Percentiles rank a stretch among this genome's conserved stretches.
Evolutionary conservation across 2,113 vertebrate genomes (phyloP).

Genomic region (Zosterops borbonicus): DNA sequence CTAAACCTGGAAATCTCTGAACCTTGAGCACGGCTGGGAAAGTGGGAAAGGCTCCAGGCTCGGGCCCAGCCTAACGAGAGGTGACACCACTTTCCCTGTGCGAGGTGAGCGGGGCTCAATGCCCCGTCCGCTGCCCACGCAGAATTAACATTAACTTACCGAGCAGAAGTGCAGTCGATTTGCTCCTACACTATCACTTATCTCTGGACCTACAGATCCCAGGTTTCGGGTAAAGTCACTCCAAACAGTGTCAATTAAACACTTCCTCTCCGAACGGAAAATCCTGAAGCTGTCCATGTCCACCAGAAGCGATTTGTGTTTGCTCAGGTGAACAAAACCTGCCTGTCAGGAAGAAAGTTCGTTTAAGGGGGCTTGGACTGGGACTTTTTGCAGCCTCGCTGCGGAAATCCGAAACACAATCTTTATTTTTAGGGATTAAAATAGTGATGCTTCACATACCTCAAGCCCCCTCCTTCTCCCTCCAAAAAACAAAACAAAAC

Average conservation of each 20-base stretch:
- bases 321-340: neutral
- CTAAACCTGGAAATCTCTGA: neutral
- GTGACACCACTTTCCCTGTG: neutral
- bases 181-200: neutral
- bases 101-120: neutral
- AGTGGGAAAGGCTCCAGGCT: neutral
- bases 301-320: neutral
- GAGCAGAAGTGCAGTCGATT: neutral
- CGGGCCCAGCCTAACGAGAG: neutral
- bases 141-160: neutral
- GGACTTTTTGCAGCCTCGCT: neutral
- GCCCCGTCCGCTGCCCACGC: neutral
- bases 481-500: neutral
- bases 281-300: neutral
- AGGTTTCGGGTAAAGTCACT: neutral
- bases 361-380: neutral
- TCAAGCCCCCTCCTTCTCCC: neutral
- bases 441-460: neutral
- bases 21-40: neutral
- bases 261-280: neutral
- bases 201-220: neutral
- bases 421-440: neutral
- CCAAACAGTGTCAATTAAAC: neutral
- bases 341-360: neutral
- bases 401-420: neutral